phyloP scores from a whole-genome alignment of 2,113 vertebrate genomes.

The Taurulus bubalis region DNA sequence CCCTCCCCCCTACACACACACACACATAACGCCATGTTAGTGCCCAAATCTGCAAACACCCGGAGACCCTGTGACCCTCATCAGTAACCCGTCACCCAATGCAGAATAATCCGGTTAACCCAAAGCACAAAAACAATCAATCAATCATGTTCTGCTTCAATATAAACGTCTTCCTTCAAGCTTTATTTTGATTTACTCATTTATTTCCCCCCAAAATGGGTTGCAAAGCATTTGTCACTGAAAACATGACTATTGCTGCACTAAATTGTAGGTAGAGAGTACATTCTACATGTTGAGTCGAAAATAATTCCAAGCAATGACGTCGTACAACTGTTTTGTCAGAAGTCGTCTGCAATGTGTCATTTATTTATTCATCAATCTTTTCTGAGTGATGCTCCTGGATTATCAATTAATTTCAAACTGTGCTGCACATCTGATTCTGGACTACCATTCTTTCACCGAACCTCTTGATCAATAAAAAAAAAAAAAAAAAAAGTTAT shows the following conservation, averaged over 20 bases:
- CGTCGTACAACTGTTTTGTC: neutral
- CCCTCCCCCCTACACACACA: slow-evolving; percentile 46
- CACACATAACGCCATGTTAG: slow-evolving; percentile 55
- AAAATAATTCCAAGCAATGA: neutral
- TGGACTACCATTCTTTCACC: neutral
- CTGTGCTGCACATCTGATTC: neutral
- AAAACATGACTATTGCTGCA: neutral
- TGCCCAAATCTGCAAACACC: slow-evolving; percentile 60
- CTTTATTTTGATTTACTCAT: neutral
- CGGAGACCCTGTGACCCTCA: slow-evolving; percentile 43
- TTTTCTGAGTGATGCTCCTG: neutral
- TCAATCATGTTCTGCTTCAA: neutral
- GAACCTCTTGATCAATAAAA: neutral
- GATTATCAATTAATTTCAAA: neutral
- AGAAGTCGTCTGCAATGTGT: neutral
- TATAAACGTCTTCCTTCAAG: neutral
- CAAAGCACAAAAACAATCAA: slow-evolving; percentile 32
- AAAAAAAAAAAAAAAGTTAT: neutral
- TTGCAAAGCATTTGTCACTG: neutral
- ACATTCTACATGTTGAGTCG: neutral
- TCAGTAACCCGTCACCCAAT: slow-evolving; percentile 67
- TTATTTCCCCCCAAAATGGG: neutral
- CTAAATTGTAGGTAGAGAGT: neutral
- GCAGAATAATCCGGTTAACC: slow-evolving; percentile 39
- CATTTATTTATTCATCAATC: neutral